Percentiles rank a stretch among this genome's conserved stretches.
Conservation (phyloP, 2,888 invertebrate genomes). For the Hypselothyrea guttata region DNA sequence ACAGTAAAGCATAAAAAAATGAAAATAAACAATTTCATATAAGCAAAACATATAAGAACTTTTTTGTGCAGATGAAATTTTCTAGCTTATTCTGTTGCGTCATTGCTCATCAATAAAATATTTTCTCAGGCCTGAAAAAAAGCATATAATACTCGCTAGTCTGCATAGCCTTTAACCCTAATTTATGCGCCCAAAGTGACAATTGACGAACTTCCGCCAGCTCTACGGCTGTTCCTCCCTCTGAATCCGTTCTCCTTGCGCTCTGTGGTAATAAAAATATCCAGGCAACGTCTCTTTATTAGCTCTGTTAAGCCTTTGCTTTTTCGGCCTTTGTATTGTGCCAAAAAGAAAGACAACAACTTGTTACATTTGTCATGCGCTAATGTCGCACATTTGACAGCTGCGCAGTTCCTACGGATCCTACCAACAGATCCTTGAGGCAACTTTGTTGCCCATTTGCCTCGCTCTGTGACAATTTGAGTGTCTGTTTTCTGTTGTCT, state of each 20-base stretch:
- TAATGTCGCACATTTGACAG: constrained; percentile 78
- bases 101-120: constrained; percentile 67
- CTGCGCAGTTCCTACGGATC: constrained; percentile 59
- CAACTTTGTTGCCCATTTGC: constrained; percentile 74
- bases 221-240: constrained; percentile 5
- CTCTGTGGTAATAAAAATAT: constrained; percentile 75
- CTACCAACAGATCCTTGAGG: constrained; percentile 25
- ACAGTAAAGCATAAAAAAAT: too few species aligned
- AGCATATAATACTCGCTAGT: constrained; percentile 9
- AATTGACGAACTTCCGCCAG: constrained; percentile 70
- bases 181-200: constrained; percentile 76
- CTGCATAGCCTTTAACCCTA: constrained; percentile 68
- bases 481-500: constrained; percentile 27
- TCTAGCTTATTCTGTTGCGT: constrained; percentile 56
- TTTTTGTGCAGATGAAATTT: too few species aligned
- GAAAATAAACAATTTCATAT: too few species aligned
- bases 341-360: constrained; percentile 63
- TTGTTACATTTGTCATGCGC: constrained; percentile 79
- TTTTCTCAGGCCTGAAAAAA: constrained; percentile 71
- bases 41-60: too few species aligned
- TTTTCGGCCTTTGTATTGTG: constrained; percentile 9
- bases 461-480: constrained; percentile 70
- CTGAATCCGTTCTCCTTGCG: constrained; percentile 15
- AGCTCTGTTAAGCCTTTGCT: constrained; percentile 49
- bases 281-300: constrained; percentile 76